Evolutionary conservation across 64 coral and sea anemone genomes (phyloP), one percentile per base, ranked within the genome.

Genomic region (Porites lutea): DNA sequence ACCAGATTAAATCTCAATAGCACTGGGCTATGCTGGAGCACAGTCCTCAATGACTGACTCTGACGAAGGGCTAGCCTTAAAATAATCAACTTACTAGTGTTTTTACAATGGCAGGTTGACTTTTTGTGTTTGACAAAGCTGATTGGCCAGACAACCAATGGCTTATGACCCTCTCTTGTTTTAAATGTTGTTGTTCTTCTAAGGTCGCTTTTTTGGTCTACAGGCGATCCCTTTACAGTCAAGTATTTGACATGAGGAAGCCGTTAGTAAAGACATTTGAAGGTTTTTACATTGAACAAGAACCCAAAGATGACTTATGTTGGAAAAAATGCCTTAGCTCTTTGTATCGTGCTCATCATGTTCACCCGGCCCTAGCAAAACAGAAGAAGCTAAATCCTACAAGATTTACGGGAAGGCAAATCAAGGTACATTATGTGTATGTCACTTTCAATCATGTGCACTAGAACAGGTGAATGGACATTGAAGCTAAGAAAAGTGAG

Each of bases 191-290:
- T 18, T 23, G 52, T 20, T n/a, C 51, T 16, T n/a, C 18, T 20
- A 20, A 21, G 18, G 52, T 9, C 2, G 10, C 9, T 59, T 75
- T 75, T 48, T 78, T 88, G 13, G 18, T 8, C 82, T 75, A 70
- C 83, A 97, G 95, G 95, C 79, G 71, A 78, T 86, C 93, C 13
- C 79, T 97, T 22, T 97, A 97, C 50, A 69, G 72, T 76, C 90
- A 89, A 91, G 83, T 94, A 47, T 97, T 97, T 88, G 92, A 94
- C 43, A 82, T 94, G 92, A 82, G 48, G 18, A 97, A 90, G 85
- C 70, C 89, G 20, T 82, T 97, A 9, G 67, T 72, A 79, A 93
- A 88, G 63, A 94, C 88, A 82, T 54, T 53, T 21, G 89, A 92
- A 59, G 96, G 96, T 50, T 68, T 98, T 52, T 93, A 90, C 71